phyloP scores from a whole-genome alignment of 1,140 invertebrate species.

The Psix sp. region DNA sequence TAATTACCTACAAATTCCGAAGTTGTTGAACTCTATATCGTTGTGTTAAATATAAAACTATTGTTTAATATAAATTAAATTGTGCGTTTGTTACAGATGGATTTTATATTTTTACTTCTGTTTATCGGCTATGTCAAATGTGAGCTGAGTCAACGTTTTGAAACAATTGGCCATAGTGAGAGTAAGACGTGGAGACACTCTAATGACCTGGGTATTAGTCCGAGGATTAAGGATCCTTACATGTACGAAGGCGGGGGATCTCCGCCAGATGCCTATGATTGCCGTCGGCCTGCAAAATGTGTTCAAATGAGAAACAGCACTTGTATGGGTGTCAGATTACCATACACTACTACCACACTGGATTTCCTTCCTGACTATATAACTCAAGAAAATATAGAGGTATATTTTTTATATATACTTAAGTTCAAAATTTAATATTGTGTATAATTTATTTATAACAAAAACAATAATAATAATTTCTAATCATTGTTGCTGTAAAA shows the following conservation, averaged over 20 bases:
- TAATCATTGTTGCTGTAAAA: no score
- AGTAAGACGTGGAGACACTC: slow-evolving; percentile 65
- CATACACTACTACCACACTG: slow-evolving; percentile 86
- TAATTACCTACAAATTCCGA: no score
- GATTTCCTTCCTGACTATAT: slow-evolving; percentile 83
- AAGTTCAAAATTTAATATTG: not conserved
- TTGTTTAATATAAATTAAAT: not conserved
- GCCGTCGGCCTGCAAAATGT: slow-evolving; percentile 81
- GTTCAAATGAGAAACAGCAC: slow-evolving; percentile 79
- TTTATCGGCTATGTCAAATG: slow-evolving; percentile 33
- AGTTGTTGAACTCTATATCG: no score
- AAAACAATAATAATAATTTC: no score
- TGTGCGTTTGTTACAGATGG: slow-evolving; percentile 60
- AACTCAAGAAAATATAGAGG: slow-evolving; percentile 81
- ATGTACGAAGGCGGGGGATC: slow-evolving; percentile 65
- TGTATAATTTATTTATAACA: not conserved
- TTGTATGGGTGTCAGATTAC: slow-evolving; percentile 87
- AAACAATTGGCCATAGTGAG: slow-evolving; percentile 54
- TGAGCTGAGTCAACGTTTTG: slow-evolving; percentile 59
- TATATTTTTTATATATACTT: slow-evolving; percentile 51
- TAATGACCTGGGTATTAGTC: slow-evolving; percentile 55
- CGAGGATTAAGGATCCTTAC: slow-evolving; percentile 67
- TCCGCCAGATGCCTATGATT: slow-evolving; percentile 68
- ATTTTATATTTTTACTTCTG: slow-evolving; percentile 37
- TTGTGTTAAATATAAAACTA: no score